Evolutionary conservation across 2,888 invertebrate genomes (phyloP), one percentile per base, ranked within the genome.

Genomic region (Acanthosoma haemorrhoidale): DNA sequence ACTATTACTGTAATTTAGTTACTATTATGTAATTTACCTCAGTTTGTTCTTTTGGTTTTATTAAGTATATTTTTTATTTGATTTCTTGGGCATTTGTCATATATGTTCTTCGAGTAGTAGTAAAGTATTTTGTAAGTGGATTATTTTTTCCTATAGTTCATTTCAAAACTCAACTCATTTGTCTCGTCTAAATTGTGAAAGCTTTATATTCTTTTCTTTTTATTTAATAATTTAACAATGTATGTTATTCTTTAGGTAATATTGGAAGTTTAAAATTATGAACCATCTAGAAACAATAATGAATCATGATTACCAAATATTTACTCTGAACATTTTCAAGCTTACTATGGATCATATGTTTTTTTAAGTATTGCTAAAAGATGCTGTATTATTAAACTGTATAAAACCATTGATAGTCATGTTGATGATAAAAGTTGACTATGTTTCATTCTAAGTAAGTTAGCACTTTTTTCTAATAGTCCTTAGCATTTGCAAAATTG

Each of bases 281-380:
- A 51, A 51, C 51, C 51, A 51, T 51, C 51, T 51, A 21, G 29
- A 51, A 51, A 51, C 21, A 51, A 51, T 51, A 25, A 51, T 25
- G 51, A 51, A 51, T 25, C 51, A 25, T 51, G 51, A 51, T 51
- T 51, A 51, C 51, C 51, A 21, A n/a, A n/a, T n/a, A n/a, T n/a
- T n/a, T n/a, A n/a, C n/a, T n/a, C n/a, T n/a, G n/a, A 51, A 25
- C 51, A 51, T 51, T 51, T 51, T 51, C 51, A 51, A 51, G 51
- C 51, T 51, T 51, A n/a, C 51, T 51, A 51, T 51, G 51, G 51
- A 51, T 51, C 51, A 25, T 51, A 51, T 25, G 51, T 51, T 51
- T 51, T n/a, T 51, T 51, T 51, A 51, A 51, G 29, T 51, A 51
- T 51, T 51, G 29, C 51, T 51, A 51, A 51, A 51, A 4, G 51